phyloP scores from a whole-genome alignment of 2,888 invertebrate species.

The Cryptocephalus primarius region DNA sequence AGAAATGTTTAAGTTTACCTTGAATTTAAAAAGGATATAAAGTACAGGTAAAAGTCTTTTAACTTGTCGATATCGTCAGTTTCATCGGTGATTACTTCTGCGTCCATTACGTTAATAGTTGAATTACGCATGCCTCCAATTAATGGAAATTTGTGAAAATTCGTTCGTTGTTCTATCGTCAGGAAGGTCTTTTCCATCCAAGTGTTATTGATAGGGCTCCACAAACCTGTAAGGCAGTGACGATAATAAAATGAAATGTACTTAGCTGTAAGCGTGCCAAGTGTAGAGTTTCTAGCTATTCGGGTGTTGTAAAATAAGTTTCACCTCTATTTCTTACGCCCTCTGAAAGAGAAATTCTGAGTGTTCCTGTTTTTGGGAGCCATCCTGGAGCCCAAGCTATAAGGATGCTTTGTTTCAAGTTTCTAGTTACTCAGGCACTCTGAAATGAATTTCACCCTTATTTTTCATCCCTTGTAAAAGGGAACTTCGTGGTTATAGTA shows the following conservation, averaged over 20 bases:
- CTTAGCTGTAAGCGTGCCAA: too few relatives aligned
- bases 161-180: constrained; percentile 12
- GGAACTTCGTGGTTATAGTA: too few relatives aligned
- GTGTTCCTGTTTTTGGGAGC: too few relatives aligned
- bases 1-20: constrained; percentile 12
- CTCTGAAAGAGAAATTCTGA: too few relatives aligned
- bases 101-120: constrained; percentile 1
- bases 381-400: too few relatives aligned
- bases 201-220: constrained; percentile 11
- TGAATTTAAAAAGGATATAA: constrained; percentile 14
- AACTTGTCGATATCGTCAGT: constrained; percentile 15
- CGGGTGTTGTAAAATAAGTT: too few relatives aligned
- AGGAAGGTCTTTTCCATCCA: constrained; percentile 11
- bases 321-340: too few relatives aligned
- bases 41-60: constrained; percentile 13
- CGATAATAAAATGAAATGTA: background rate
- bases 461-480: too few relatives aligned
- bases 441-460: too few relatives aligned
- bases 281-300: too few relatives aligned
- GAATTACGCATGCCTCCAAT: constrained; percentile 15
- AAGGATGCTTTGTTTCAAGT: too few relatives aligned
- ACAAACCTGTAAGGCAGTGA: constrained; percentile 12
- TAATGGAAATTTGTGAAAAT: constrained; percentile 16
- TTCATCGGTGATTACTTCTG: constrained; percentile 8
- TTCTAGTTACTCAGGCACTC: too few relatives aligned